Evolutionary conservation across 1,140 invertebrate genomes (phyloP), one percentile per base, ranked within the genome.

Genomic region (Danaus plexippus): DNA sequence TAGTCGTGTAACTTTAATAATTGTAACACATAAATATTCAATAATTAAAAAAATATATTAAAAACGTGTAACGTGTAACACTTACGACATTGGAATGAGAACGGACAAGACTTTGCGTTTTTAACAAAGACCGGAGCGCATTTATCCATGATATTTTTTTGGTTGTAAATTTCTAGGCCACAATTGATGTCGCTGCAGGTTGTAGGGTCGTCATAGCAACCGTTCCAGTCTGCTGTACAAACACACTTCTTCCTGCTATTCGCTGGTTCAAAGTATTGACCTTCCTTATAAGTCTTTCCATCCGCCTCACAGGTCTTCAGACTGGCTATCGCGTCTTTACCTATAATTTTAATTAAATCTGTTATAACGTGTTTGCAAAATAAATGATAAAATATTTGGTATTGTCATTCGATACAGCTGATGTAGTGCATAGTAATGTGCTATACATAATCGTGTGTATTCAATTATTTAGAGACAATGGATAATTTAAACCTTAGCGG

Each of bases 21-120:
- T 32, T 3, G 5, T 32, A 32, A 4, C 22, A 32, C 22, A 32
- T 32, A 32, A 7, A 8, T 6, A 32, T 4, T 32, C 22, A 5
- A 32, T 32, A 7, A 8, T 32, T 15, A 15, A 32, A 32, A 3
- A 32, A 32, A 32, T 32, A 32, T 32, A 32, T 32, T 32, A 8
- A 32, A 32, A 32, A 32, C 7, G 22, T 32, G 22, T 6, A 41
- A n/a, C 15, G 43, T 43, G 52, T 42, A 12, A 61, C 52, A 86
- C 85, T 89, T 78, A 88, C 88, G 79, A 63, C 88, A 90, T 54
- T 81, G 68, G 65, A 88, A 89, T 13, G 72, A 77, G 47, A 89
- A 87, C 1, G 88, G 88, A 54, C 89, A 89, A 55, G 81, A 81
- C 11, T 68, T 68, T 47, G 57, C 67, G 51, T 69, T 76, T 4